Evolutionary conservation across 2,888 invertebrate genomes (phyloP).

Genomic region (Lycophotia porphyrea): DNA sequence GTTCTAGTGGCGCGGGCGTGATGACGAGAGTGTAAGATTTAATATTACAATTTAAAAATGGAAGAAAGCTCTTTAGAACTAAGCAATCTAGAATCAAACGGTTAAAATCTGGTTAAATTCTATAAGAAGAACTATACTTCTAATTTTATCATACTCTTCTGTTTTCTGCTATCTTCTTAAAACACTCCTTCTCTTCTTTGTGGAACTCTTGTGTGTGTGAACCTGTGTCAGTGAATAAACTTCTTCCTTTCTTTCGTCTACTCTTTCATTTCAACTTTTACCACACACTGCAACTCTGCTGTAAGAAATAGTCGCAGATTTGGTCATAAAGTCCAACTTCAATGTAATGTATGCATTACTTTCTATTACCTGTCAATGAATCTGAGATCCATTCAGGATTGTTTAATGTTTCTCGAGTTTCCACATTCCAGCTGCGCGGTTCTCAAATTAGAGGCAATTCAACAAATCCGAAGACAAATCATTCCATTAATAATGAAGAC

Average conservation of each 20-base stretch:
- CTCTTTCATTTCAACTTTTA: not conserved
- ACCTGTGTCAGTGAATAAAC: not conserved
- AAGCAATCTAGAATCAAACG: not conserved
- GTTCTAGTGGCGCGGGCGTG: not conserved
- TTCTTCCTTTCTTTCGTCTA: not conserved
- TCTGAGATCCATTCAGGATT: not conserved
- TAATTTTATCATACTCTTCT: too few species aligned
- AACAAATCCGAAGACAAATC: not conserved
- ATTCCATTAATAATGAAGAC: conserved; percentile 28
- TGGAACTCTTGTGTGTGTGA: too few species aligned
- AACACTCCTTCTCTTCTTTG: too few species aligned
- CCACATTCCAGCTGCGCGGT: not conserved
- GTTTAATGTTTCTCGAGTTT: too few species aligned
- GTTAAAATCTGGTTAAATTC: too few species aligned
- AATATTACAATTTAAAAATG: not conserved
- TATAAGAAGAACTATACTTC: too few species aligned
- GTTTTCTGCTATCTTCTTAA: too few species aligned
- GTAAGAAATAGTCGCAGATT: too few species aligned
- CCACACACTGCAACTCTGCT: not conserved
- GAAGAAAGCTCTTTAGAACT: not conserved
- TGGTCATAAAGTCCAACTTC: too few species aligned
- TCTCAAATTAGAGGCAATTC: conserved; percentile 9
- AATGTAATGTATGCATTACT: too few species aligned
- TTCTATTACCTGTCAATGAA: not conserved
- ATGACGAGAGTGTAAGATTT: not conserved